Evolutionary conservation across 2,113 vertebrate species (phyloP), one percentile per base, ranked within the genome.

Genomic region (Festucalex cinctus): DNA sequence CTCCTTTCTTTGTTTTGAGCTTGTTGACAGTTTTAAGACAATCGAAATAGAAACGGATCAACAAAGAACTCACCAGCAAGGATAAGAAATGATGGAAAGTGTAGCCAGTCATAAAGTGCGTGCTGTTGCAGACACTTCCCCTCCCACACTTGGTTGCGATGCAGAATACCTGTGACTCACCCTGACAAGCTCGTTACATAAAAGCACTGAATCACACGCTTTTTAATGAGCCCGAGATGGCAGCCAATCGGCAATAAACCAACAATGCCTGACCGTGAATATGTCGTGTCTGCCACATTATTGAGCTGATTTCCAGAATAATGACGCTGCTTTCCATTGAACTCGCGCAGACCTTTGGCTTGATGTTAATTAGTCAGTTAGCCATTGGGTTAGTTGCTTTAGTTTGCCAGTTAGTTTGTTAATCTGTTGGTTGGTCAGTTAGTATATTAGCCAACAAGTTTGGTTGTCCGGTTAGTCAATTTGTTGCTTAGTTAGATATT

Each of bases 91-190:
- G 8, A 39, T 22, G 10, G n/a, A 39, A 36, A 66, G 51, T 16
- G 14, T 65, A 26, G 49, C 37, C 5, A 60, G 39, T 46, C 65
- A 61, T 69, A 68, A 24, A 70, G 63, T 71, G 74, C 78, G 63
- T 71, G 57, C 67, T 68, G 63, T 61, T 65, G 54, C 67, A 79
- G 35, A 43, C 59, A 65, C 65, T 82, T 74, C 63, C 28, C 74
- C 88, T 77, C 85, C 86, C 73, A 84, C 83, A 63, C 59, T 69
- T 44, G 78, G 77, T 81, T 82, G 53, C 62, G 67, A 37, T 57
- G 44, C 75, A 66, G 54, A 82, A 65, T 62, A 70, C 59, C 72
- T 56, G 75, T 86, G 87, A 88, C 70, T 88, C 82, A 86, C 83
- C 70, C 46, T 16, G 73, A 77, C 69, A 57, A 73, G 79, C 75